These are phyloP conservation scores for Choreutis nemorana DNA, from an alignment of 2,888 invertebrate species.

Conservation along the genomic window DNA sequence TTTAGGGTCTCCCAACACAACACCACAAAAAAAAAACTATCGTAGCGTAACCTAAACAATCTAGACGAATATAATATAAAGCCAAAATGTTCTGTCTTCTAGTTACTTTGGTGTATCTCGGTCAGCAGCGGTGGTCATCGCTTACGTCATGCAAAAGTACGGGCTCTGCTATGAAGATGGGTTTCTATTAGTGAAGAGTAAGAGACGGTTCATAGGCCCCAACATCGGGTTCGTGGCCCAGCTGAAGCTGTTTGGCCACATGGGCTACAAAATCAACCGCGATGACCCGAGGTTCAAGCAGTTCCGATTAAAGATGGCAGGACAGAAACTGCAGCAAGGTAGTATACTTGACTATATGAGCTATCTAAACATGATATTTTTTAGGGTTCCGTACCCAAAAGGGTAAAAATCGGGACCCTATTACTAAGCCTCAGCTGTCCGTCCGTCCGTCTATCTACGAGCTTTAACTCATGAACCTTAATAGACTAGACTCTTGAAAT, in stretches of 20 bases:
- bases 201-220: conserved; percentile 76
- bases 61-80: too few species aligned
- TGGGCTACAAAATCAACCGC: conserved; percentile 76
- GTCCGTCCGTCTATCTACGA: too few species aligned
- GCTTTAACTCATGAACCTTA: too few species aligned
- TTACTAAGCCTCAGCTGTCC: too few species aligned
- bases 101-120: conserved; percentile 92
- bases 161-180: conserved; percentile 77
- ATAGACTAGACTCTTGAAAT: too few species aligned
- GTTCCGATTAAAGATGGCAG: conserved; percentile 80
- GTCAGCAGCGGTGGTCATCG: conserved; percentile 87
- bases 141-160: conserved; percentile 88
- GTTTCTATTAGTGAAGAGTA: conserved; percentile 70
- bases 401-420: too few species aligned
- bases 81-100: conserved; percentile 12
- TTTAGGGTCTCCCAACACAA: too few species aligned
- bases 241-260: conserved; percentile 78
- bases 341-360: conserved; percentile 8
- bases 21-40: too few species aligned
- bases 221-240: conserved; percentile 85
- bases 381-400: too few species aligned
- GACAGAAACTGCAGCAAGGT: conserved; percentile 81
- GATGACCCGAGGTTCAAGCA: conserved; percentile 77
- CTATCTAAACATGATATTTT: too few species aligned
- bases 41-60: too few species aligned